Base-by-base conservation (phyloP, 2,797 vertebrate species). In the Aldrovandia affinis region DNA sequence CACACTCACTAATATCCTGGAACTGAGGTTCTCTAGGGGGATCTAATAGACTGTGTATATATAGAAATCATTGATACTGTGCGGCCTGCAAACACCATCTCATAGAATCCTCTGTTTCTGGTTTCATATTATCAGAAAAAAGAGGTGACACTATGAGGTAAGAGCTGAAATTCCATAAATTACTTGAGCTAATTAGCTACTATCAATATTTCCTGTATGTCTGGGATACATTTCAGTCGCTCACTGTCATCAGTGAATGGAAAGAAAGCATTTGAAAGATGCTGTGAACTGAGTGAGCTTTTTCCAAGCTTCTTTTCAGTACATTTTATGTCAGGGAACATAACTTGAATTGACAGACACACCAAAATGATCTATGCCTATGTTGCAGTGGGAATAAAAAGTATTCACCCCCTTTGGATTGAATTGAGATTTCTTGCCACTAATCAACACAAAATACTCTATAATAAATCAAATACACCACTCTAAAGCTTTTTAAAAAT, bases 71-170 rank as follows among this genome's bases (percentile, higher is more conserved):
- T 94, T 93, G 93, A 94, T 94, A 94, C 94, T 92, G 93, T 89
- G 92, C 93, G 93, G 92, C 91, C 90, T 91, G 90, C 93, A 93
- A 92, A 95, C 93, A 95, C 93, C 93, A 95, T 94, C 94, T 93
- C 93, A 94, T 93, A 94, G 92, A 95, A 92, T 91, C 92, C 85
- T 89, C 91, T 93, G 92, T 92, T 93, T 92, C 92, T 89, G 91
- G 91, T 94, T 94, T 93, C 93, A 89, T 87, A 87, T 88, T 85
- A 85, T 88, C 86, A 68, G 6, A 52, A 52, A 54, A 3, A 52
- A 33, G 25, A 68, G 63, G 63, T 33, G 63, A 68, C 28, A 36
- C 22, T 15, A 33, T 20, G 6, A 42, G 6, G 33, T 28, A 33
- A n/a, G 25, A 2, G 18, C 22, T 78, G 39, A 50, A n/a, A 70